Base-by-base conservation (phyloP, 2,113 vertebrate species). In the Callipepla californica region DNA sequence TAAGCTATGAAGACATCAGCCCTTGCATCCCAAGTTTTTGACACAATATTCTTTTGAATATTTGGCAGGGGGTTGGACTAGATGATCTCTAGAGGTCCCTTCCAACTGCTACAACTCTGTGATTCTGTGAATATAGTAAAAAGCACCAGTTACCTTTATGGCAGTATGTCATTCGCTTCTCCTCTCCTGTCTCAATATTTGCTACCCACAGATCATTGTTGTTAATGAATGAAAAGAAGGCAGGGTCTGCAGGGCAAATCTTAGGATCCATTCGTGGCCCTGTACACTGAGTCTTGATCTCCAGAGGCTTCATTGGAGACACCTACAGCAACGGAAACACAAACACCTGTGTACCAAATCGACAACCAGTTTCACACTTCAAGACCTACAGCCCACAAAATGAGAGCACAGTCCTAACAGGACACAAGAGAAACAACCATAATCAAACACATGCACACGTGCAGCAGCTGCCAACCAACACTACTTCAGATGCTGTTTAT, bases 181-280 rank as follows among this genome's bases (percentile, higher is more conserved):
- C 99, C 96, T 99, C 98, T 38, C 98, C 98, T 0, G 98, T 99
- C 97, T 99, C 98, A 0, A 99, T 98, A 95, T 98, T 99, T 68
- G 98, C 98, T 75, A 99, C 98, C 99, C 99, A 99, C 80, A 99
- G 95, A 95, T 99, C 99, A 1, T 98, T 99, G 96, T 98, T 99
- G 96, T 99, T 99, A 85, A 99, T 98, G 97, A 99, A 99, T 13
- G 99, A 99, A 76, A 99, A 98, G 96, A 99, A 99, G 89, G 98
- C 97, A 3, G 99, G 98, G 91, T 99, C 98, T 1, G 98, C 99
- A 0, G 98, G 98, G 76, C 98, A 99, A 97, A 99, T 99, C 90
- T 99, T 99, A 94, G 99, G 99, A 96, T 99, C 99, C 99, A 99
- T 99, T 34, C 99, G 98, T 32, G 98, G 99, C 72, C 99, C 99